Percentiles rank a stretch among this genome's conserved stretches.
Evolutionary conservation across 1,140 invertebrate species (phyloP).

Genomic region (Macrosteles quadrilineatus): DNA sequence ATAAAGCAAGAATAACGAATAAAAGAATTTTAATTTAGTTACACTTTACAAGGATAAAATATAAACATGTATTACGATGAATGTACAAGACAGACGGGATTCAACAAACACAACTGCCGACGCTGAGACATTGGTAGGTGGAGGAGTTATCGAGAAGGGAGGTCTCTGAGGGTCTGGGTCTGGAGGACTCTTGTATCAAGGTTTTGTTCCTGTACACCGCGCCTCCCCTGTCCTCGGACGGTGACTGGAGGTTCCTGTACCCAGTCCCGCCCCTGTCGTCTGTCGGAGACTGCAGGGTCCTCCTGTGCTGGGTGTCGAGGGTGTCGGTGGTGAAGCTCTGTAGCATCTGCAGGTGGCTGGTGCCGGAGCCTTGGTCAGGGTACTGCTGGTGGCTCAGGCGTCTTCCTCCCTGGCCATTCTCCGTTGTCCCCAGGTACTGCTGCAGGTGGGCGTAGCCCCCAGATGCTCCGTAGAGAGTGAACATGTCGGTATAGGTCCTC

Average conservation of each 20-base stretch:
- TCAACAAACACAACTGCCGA: slow-evolving; percentile 13
- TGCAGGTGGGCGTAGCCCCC: slow-evolving; percentile 30
- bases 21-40: too few species aligned
- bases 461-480: slow-evolving; percentile 27
- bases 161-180: not conserved
- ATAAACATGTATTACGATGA: too few species aligned
- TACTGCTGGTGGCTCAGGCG: slow-evolving; percentile 5
- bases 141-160: not conserved
- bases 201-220: not conserved
- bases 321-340: slow-evolving; percentile 2
- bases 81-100: not conserved
- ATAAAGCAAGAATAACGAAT: too few species aligned
- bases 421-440: slow-evolving; percentile 10
- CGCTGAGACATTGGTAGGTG: slow-evolving; percentile 12
- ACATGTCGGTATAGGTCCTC: slow-evolving; percentile 29
- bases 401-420: not conserved
- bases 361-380: not conserved
- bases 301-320: not conserved
- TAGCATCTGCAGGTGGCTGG: slow-evolving; percentile 18
- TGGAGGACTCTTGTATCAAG: not conserved
- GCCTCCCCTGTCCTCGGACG: not conserved
- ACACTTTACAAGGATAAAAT: too few species aligned
- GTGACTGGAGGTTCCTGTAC: not conserved
- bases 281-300: not conserved
- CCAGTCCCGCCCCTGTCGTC: not conserved